A percentile compares a stretch with the other conserved stretches of the same genome.
These are phyloP conservation scores for Dione vanillae DNA, from an alignment of 2,888 invertebrate genomes.

Conservation along the genomic window DNA sequence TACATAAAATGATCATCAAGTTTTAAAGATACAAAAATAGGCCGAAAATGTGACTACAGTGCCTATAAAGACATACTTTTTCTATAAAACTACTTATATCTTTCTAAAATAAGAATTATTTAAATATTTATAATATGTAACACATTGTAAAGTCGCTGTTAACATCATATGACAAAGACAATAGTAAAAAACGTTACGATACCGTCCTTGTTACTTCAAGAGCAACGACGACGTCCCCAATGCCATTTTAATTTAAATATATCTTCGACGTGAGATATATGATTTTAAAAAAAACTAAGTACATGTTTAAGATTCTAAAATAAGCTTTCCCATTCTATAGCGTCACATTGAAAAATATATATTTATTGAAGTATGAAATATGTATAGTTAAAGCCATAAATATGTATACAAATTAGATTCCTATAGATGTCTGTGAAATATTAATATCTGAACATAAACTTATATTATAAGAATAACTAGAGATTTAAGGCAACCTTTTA, in stretches of 20 bases:
- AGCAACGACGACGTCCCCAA: constrained; percentile 2
- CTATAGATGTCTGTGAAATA: too few species aligned
- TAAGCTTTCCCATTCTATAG: not conserved
- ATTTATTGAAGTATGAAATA: not conserved
- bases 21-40: not conserved
- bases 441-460: too few species aligned
- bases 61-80: not conserved
- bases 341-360: not conserved
- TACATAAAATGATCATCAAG: constrained; percentile 2
- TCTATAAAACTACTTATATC: too few species aligned
- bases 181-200: constrained; percentile 6
- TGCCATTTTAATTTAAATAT: constrained; percentile 5
- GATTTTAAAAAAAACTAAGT: not conserved
- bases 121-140: not conserved
- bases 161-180: not conserved
- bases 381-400: too few species aligned
- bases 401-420: too few species aligned
- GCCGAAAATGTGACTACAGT: not conserved
- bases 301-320: not conserved
- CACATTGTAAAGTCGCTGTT: not conserved
- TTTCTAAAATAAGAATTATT: not conserved
- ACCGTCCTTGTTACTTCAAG: constrained; percentile 9
- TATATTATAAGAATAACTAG: too few species aligned
- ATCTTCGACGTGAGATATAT: not conserved
- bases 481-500: too few species aligned